Evolutionary conservation across 2,888 invertebrate species (phyloP), one percentile per base, ranked within the genome.

Genomic region (Dicycla oo): DNA sequence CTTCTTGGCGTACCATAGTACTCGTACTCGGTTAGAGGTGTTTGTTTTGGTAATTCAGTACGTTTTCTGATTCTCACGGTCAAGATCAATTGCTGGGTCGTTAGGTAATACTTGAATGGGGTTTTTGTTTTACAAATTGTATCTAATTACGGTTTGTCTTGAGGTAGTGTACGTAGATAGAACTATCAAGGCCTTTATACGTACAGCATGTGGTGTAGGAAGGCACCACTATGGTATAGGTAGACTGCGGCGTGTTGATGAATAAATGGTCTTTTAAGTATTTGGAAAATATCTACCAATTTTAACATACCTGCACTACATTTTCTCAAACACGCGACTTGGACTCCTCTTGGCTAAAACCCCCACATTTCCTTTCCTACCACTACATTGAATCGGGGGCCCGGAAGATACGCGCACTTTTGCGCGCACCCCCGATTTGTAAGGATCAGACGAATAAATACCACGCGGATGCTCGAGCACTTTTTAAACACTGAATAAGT

Each of bases 1-100:
- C 38, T 57, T 67, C 62, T 69, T 69, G 56, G 38, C 3, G 26
- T 51, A 47, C n/a, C 61, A 38, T 26, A 15, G 18, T 34, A 6
- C 13, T 8, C 11, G 1, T n/a, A 6, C 13, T 8, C 11, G 1
- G n/a, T 18, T 8, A 20, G 13, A 67, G 40, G 56, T 78, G 56
- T 43, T 70, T 71, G 60, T 51, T 78, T 60, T 60, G 23, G 40
- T 78, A 60, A 54, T 60, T 51, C 6, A 11, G 20, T 57, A 38
- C 43, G 26, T 34, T 30, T 45, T 63, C 20, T 61, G 56, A 51
- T 45, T 63, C 20, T 61, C 60, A 51, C 69, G 81, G 77, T 40
- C 15, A 47, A 51, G 40, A 1, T 54, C 15, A 64, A 61, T 34
- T 40, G 34, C 18, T 54, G 45, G 13, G n/a, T 40, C 30, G 5